phyloP scores from a whole-genome alignment of 2,113 vertebrate genomes.

The Pseudonaja textilis region DNA sequence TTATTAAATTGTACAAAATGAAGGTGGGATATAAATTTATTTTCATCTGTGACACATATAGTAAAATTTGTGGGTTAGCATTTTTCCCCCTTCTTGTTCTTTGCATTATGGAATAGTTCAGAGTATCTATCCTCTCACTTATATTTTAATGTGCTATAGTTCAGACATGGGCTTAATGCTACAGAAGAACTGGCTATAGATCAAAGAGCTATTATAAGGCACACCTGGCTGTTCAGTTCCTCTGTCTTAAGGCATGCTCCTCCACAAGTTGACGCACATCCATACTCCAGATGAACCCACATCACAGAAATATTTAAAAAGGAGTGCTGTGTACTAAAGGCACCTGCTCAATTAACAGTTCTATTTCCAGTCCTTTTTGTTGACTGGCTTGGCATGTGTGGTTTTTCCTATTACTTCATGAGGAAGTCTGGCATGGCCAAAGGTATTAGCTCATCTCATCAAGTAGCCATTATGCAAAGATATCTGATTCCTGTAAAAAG shows the following conservation, averaged over 20 bases:
- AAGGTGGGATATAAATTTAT: background rate
- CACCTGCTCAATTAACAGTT: background rate
- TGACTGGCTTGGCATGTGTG: background rate
- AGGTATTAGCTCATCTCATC: constrained; percentile 29
- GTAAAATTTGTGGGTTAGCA: background rate
- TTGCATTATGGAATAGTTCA: background rate
- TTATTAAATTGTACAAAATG: background rate
- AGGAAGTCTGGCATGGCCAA: constrained; percentile 10
- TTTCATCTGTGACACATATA: background rate
- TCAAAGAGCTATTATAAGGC: background rate
- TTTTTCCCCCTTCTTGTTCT: background rate
- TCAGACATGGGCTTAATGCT: background rate
- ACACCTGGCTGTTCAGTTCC: background rate
- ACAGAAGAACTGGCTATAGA: background rate
- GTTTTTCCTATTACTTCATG: constrained; percentile 32
- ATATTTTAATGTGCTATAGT: background rate
- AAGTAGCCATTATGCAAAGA: constrained; percentile 36
- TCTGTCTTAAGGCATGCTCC: background rate
- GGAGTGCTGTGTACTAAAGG: background rate
- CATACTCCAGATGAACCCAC: background rate
- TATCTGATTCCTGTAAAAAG: constrained; percentile 28
- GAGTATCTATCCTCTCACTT: background rate
- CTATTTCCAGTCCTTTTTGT: background rate
- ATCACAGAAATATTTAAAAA: background rate
- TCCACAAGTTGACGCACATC: background rate